Base-by-base conservation (phyloP, 2,113 vertebrate species). In the Tyrannus savana region DNA sequence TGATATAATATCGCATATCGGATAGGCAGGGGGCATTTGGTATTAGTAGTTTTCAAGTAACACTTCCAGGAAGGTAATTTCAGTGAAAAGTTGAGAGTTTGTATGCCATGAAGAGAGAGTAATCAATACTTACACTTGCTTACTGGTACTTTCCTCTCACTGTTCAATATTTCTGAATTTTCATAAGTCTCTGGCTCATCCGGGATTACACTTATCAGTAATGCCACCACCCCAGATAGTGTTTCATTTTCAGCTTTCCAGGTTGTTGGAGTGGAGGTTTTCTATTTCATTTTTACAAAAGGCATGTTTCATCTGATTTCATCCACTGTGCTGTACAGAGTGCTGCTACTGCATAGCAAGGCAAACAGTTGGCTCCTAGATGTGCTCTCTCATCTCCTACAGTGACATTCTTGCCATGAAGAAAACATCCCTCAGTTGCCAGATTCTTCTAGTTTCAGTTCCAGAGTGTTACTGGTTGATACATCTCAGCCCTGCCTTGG, bases 161-260 rank as follows among this genome's bases (percentile, higher is more conserved):
- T 77, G 14, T 58, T 92, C 79, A 62, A 13, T 88, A 71, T 71
- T 90, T 83, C 49, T 81, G 83, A 83, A 62, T 84, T 93, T 95
- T 76, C 28, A 0, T 50, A 81, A 50, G 37, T 66, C 58, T 82
- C 53, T 9, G 18, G 14, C 58, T 91, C 28, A 55, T 47, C 37
- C 31, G 42, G 58, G 55, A 69, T 91, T 85, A 82, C 46, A 58
- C 10, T 87, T 89, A 66, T 30, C 81, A 79, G 71, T 66, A 59
- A 62, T 47, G 22, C 59, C 33, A 62, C 74, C 62, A 50, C 15
- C 25, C 9, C 37, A 69, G 58, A 46, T 10, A 87, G 78, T 62
- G 81, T 89, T 96, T 95, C 19, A 87, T 94, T 96, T 95, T 82
- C 91, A 85, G 4, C 21, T 35, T 68, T 73, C 28, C 31, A n/a